These are phyloP conservation scores for Meliscaeva auricollis DNA, from an alignment of 2,888 invertebrate genomes.

Conservation along the genomic window DNA sequence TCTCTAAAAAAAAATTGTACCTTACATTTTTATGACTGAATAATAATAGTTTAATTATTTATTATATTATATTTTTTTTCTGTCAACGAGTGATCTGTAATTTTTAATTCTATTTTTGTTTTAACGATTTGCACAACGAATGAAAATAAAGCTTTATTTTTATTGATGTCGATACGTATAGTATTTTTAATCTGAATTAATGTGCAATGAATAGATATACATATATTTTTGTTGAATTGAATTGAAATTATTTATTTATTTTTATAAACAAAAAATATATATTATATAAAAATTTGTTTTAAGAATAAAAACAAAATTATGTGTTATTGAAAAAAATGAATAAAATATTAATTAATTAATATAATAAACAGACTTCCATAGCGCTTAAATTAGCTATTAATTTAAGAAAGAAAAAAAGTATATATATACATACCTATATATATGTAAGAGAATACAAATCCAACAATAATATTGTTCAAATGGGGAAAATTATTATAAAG, in stretches of 20 bases:
- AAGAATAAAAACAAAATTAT: constrained; percentile 35
- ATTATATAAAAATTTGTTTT: constrained; percentile 59
- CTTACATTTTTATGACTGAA: constrained; percentile 67
- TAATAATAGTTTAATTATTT: constrained; percentile 39
- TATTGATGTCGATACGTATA: constrained; percentile 21
- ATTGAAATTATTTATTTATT: constrained; percentile 67
- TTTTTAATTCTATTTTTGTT: constrained; percentile 26
- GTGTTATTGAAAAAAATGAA: constrained; percentile 51
- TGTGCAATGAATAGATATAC: constrained; percentile 62
- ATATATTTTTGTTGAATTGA: constrained; percentile 47
- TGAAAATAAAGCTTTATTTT: constrained; percentile 55
- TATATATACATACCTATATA: constrained; percentile 24
- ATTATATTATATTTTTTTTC: constrained; percentile 21
- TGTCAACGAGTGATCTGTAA: constrained; percentile 2
- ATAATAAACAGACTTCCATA: constrained; percentile 75
- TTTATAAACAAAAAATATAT: constrained; percentile 45
- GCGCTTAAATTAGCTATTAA: constrained; percentile 67
- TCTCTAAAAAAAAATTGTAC: constrained; percentile 69
- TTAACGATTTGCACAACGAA: constrained; percentile 68
- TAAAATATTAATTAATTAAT: constrained; percentile 61
- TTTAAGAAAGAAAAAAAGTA: constrained; percentile 39
- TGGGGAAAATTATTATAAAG: constrained; percentile 39
- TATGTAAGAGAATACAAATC: constrained; percentile 32
- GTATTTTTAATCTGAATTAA: background rate
- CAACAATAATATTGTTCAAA: constrained; percentile 63